phyloP scores from a whole-genome alignment of 2,888 invertebrate genomes.

The Phaonia tiefii region DNA sequence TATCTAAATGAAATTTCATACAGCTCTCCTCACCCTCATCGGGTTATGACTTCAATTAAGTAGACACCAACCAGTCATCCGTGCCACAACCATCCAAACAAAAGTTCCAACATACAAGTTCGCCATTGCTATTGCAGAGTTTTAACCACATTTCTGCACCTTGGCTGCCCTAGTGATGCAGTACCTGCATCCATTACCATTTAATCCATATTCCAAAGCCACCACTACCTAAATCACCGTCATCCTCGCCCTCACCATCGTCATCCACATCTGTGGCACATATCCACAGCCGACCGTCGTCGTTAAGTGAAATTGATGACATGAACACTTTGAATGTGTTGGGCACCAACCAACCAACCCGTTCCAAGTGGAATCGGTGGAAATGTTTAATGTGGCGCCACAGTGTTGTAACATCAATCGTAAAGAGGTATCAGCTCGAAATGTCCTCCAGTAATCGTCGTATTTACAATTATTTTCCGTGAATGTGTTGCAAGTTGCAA shows the following conservation, averaged over 20 bases:
- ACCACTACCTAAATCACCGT: background rate
- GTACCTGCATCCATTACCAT: conserved; percentile 45
- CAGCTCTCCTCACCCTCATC: conserved; percentile 48
- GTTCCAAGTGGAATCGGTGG: conserved; percentile 55
- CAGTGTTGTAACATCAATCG: conserved; percentile 66
- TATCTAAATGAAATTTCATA: conserved; percentile 47
- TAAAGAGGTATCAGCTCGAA: conserved; percentile 34
- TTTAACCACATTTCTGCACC: conserved; percentile 51
- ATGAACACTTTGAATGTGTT: conserved; percentile 58
- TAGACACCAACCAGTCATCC: conserved; percentile 30
- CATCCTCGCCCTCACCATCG: background rate
- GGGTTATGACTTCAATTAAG: conserved; percentile 59
- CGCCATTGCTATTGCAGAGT: background rate
- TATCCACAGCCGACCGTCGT: conserved; percentile 51
- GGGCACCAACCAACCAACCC: background rate
- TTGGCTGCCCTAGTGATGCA: conserved; percentile 6
- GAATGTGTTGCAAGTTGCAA: background rate
- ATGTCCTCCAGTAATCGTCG: conserved; percentile 48
- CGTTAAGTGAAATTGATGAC: conserved; percentile 72
- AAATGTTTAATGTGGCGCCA: conserved; percentile 69
- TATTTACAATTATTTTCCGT: conserved; percentile 25
- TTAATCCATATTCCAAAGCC: conserved; percentile 50
- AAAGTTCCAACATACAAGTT: conserved; percentile 4
- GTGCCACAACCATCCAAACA: conserved; percentile 10
- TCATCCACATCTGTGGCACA: background rate